A percentile compares a stretch with the other conserved stretches of the same genome.
These are phyloP conservation scores for Tachypleus tridentatus DNA, from an alignment of 1,140 invertebrate species.

Conservation along the genomic window DNA sequence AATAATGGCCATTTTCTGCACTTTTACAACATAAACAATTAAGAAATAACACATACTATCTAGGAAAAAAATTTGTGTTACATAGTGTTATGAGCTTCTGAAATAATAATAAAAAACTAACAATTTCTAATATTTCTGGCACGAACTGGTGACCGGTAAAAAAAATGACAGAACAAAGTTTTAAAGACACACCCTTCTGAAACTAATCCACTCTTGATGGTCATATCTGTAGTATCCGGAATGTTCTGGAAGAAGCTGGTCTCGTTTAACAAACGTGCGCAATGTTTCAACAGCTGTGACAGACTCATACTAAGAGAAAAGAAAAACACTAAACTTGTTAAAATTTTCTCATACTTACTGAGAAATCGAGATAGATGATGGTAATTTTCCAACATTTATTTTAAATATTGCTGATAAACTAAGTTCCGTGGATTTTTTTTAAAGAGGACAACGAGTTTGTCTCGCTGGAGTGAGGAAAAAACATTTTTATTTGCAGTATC, in stretches of 20 bases:
- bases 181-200: conserved; percentile 26
- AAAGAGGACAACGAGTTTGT: conserved; percentile 7
- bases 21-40: too few species aligned
- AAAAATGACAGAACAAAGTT: too few species aligned
- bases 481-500: too few species aligned
- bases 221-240: conserved; percentile 28
- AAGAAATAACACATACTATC: too few species aligned
- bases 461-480: too few species aligned
- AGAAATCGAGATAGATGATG: not conserved
- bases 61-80: too few species aligned
- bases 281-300: conserved; percentile 26
- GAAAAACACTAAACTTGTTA: not conserved
- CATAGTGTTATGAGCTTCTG: too few species aligned
- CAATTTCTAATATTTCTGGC: too few species aligned
- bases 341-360: not conserved
- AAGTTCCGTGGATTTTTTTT: conserved; percentile 12
- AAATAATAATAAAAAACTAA: too few species aligned
- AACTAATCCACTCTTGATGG: conserved; percentile 31
- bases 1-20: too few species aligned
- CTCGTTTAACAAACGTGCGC: conserved; percentile 23
- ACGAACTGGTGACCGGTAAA: too few species aligned
- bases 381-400: not conserved
- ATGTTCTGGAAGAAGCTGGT: conserved; percentile 27
- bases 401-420: not conserved
- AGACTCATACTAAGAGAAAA: conserved; percentile 27